Base-by-base conservation (phyloP, 2,888 invertebrate genomes). In the Hofmannophila pseudospretella region DNA sequence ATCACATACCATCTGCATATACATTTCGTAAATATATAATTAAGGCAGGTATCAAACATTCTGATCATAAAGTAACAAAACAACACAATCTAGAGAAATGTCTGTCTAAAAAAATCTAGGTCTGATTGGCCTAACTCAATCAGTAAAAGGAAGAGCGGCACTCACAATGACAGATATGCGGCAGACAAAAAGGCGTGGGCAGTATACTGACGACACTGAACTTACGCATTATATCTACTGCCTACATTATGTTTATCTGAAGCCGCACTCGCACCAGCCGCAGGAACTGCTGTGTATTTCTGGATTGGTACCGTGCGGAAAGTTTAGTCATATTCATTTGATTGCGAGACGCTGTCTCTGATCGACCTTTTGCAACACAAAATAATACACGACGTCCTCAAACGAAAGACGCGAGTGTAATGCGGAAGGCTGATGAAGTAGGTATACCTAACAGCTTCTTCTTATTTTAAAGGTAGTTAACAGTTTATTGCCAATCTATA, bases 241-340 rank as follows among this genome's bases (percentile, higher is more conserved):
- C 45, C 42, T 51, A 44, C 45, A 41, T 36, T 32, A 8, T 26
- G n/a, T 34, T 10, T 32, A 9, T 3, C 25, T 10, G 8, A 7
- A 27, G 34, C 50, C 46, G 56, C 48, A 50, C 47, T 58, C 55
- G 49, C 51, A 58, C 49, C 55, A 12, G 52, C 51, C 44, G 56
- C 64, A 61, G 71, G 74, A 5, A 67, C 60, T 14, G 9, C 67
- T 44, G 67, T 60, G 60, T 85, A 85, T 86, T 86, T 84, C 68
- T 72, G 81, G 85, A 84, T 84, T 86, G 68, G 85, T 84, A 84
- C 77, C 82, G 85, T 84, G 85, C 73, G 85, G 77, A 84, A 84
- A 74, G 68, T 73, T 78, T 80, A 82, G 77, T 82, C 80, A 79
- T 63, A 65, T 69, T 64, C 65, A 61, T 67, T 62, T 55, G 59